Evolutionary conservation across 2,797 vertebrate genomes (phyloP).

Genomic region (Pseudomugil gertrudae): DNA sequence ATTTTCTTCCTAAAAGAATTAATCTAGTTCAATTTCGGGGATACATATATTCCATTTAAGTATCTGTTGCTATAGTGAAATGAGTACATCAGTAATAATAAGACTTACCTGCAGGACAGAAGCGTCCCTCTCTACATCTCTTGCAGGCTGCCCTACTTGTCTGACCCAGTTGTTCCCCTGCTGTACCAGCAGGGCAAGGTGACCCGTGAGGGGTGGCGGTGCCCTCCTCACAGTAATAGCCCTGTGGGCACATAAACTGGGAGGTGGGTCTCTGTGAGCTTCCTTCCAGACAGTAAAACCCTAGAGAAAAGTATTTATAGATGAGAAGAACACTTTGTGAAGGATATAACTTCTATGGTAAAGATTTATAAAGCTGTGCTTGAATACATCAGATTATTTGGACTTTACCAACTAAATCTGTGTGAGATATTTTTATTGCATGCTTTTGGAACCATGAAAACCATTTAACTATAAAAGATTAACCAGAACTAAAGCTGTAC

Average conservation of each 20-base stretch:
- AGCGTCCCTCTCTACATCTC: conserved; percentile 86
- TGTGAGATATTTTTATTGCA: not conserved
- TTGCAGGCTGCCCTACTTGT: conserved; percentile 86
- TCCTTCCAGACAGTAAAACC: conserved; percentile 88
- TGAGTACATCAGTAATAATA: conserved; percentile 27
- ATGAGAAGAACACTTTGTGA: conserved; percentile 10
- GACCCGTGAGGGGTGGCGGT: conserved; percentile 82
- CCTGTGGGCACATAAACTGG: conserved; percentile 84
- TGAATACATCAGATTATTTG: conserved; percentile 1
- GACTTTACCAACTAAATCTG: not conserved
- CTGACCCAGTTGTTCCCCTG: conserved; percentile 86
- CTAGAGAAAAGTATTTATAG: conserved; percentile 70
- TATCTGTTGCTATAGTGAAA: conserved; percentile 23
- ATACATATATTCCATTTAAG: conserved; percentile 13
- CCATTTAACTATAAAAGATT: not conserved
- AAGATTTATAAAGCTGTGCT: not conserved
- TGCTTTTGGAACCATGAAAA: not conserved
- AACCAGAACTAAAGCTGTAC: conserved; percentile 59
- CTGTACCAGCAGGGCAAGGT: conserved; percentile 86
- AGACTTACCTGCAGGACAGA: conserved; percentile 84
- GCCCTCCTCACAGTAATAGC: conserved; percentile 88
- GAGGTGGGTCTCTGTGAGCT: conserved; percentile 79
- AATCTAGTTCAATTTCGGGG: conserved; percentile 5
- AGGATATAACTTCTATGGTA: not conserved
- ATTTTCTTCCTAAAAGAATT: conserved; percentile 1